Conservation (phyloP, 2,113 vertebrate genomes). For the Oryzias melastigma region DNA sequence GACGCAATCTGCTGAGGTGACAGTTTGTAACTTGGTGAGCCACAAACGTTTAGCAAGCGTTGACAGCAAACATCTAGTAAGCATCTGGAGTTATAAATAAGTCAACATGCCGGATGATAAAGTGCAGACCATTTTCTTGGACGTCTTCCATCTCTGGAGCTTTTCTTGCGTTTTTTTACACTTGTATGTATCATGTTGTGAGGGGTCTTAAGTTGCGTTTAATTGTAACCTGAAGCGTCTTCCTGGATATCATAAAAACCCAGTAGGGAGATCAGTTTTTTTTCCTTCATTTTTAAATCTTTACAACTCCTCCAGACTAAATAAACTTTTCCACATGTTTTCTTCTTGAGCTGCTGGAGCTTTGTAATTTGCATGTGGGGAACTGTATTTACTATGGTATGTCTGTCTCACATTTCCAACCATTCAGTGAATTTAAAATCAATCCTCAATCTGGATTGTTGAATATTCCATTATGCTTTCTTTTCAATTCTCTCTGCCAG, state of each 20-base stretch:
- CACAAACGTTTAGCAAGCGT: too few species aligned
- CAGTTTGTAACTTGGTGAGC: not conserved
- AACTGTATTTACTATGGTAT: slow-evolving; percentile 2
- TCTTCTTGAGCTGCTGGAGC: slow-evolving; percentile 44
- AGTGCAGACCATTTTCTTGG: not conserved
- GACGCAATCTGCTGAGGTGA: not conserved
- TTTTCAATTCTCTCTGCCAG: slow-evolving; percentile 28
- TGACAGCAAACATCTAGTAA: too few species aligned
- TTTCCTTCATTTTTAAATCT: slow-evolving; percentile 35
- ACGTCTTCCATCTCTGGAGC: slow-evolving; percentile 1
- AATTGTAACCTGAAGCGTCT: slow-evolving; percentile 68
- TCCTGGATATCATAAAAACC: slow-evolving; percentile 58
- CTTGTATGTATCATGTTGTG: slow-evolving; percentile 17
- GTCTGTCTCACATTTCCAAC: slow-evolving; percentile 12
- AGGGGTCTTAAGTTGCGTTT: slow-evolving; percentile 43
- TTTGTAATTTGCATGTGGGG: slow-evolving; percentile 9
- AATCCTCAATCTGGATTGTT: slow-evolving; percentile 12
- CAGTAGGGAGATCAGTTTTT: slow-evolving; percentile 60
- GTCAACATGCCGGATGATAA: not conserved
- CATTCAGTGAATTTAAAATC: slow-evolving; percentile 7
- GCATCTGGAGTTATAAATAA: not conserved
- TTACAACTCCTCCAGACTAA: slow-evolving; percentile 47
- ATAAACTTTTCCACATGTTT: slow-evolving; percentile 69
- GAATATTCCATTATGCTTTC: slow-evolving; percentile 43
- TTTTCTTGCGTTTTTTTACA: slow-evolving; percentile 12